Evolutionary conservation across 2,888 invertebrate species (phyloP), one percentile per base, ranked within the genome.

Genomic region (Cosmia pyralina): DNA sequence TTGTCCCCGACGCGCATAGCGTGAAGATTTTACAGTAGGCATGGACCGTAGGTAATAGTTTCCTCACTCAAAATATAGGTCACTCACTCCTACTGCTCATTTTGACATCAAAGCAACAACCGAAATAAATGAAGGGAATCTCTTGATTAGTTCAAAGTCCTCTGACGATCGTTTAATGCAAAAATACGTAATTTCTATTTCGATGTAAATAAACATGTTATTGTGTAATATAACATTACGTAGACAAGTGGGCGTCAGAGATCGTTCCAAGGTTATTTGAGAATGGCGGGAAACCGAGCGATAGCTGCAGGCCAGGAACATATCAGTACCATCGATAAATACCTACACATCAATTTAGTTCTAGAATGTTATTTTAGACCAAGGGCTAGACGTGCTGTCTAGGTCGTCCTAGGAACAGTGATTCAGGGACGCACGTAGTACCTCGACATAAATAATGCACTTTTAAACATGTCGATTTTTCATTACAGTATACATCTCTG

Each of bases 201-300:
- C 84, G 85, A 88, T 86, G 90, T 91, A 91, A 91, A 92, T 91
- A 93, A 90, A 92, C 89, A 92, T 89, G 88, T 88, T 85, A 85
- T 93, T 93, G 93, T 93, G 93, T 93, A 94, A 94, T 85, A 94
- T 85, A 82, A 70, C 71, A 89, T 89, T 88, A 89, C 87, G 89
- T 89, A 89, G 88, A 83, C 86, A 84, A 90, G 94, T 94, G 91
- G 94, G 94, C 89, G 93, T 90, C 85, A 75, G 89, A 90, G 80
- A 90, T 88, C 88, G 83, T 85, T 80, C 81, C 95, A 95, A 95
- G 95, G 95, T 94, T 93, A 91, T 82, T 83, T 85, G 76, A 85
- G 84, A 89, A 91, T 93, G 94, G 93, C 94, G 94, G 93, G 94
- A 94, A 94, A 91, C 81, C 19, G 65, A 81, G 80, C 87, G 88